Base-by-base conservation (phyloP, 2,888 invertebrate genomes). In the Gymnoscelis rufifasciata region DNA sequence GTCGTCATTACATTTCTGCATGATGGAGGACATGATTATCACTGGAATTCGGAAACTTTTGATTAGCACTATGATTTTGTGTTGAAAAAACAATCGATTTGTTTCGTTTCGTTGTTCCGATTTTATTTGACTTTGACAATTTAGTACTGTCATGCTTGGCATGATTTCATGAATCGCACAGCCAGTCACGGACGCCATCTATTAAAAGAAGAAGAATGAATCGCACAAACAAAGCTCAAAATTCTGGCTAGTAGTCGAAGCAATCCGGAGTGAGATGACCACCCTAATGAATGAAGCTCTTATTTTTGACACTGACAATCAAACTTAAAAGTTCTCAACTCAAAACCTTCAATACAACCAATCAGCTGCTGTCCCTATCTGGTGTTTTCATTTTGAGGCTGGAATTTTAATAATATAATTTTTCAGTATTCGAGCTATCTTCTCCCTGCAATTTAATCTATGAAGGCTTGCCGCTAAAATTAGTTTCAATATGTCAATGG, bases 1-100 rank as follows among this genome's bases (percentile, higher is more conserved):
- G 66, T 95, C 95, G 64, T 95, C 95, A 68, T 93, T 93, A 61
- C 94, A 89, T 78, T 93, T 93, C 55, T 91, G 89, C 62, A 91
- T 91, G 51, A 90, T 87, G 58, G 90, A 75, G 40, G 82, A 40
- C 11, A 39, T 28, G 1, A 6, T 33, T 1, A 11, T 13, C n/a
- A 26, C 11, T 10, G 19, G 19, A 23, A 35, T 35, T 35, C 11
- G 12, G 2, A 12, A 1, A 12, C 1, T 6, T 12, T 28, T 28
- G 8, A 10, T 26, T 26, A 7, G 8, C 7, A 19, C 3, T 15
- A 2, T 26, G 1, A 26, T 3, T 6, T 33, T 19, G 15, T n/a
- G 1, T 35, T 35, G 7, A 40, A 40, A 24, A 6, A 41, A 41
- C 31, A 56, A 66, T 64, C 59, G 62, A 66, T 66, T 58, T 19